Conservation (phyloP, 35 echinoderm and acorn worm genomes). For the Chiridota heheva region DNA sequence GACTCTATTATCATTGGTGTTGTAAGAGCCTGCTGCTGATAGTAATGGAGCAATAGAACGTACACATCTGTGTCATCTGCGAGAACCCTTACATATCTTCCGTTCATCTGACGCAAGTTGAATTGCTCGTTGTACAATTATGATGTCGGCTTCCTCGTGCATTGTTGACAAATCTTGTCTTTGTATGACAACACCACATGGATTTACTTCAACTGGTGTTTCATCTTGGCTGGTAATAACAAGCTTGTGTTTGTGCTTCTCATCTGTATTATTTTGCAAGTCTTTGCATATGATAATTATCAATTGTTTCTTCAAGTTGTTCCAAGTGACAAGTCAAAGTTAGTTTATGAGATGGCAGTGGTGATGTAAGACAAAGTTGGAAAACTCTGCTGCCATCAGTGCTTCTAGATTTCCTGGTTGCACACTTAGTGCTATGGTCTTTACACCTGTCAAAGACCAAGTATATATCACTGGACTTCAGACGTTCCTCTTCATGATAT, state of each 20-base stretch:
- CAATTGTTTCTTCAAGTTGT: conserved; percentile 67
- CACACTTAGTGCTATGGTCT: conserved; percentile 56
- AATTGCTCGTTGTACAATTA: conserved; percentile 62
- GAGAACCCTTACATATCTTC: conserved; percentile 7
- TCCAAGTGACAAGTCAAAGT: conserved; percentile 31
- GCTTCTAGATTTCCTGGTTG: conserved; percentile 38
- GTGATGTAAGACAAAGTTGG: conserved; percentile 43
- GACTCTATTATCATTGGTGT: conserved; percentile 52
- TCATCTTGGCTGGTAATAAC: conserved; percentile 36
- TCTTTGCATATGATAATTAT: conserved; percentile 40
- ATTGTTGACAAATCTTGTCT: conserved; percentile 7
- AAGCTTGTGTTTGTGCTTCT: conserved; percentile 33
- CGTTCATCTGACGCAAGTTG: conserved; percentile 21
- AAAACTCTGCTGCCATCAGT: conserved; percentile 35
- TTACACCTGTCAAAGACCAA: conserved; percentile 53
- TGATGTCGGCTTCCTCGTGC: conserved; percentile 57
- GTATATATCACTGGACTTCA: conserved; percentile 37
- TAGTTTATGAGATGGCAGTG: conserved; percentile 50
- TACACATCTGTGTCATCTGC: conserved; percentile 49
- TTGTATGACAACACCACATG: not conserved
- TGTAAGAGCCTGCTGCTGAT: conserved; percentile 29
- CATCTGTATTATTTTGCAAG: conserved; percentile 12
- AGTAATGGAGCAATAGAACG: conserved; percentile 48
- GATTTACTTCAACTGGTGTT: conserved; percentile 29
- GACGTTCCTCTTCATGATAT: not conserved